phyloP scores from a whole-genome alignment of 2,113 vertebrate genomes.

The Ellobius talpinus region DNA sequence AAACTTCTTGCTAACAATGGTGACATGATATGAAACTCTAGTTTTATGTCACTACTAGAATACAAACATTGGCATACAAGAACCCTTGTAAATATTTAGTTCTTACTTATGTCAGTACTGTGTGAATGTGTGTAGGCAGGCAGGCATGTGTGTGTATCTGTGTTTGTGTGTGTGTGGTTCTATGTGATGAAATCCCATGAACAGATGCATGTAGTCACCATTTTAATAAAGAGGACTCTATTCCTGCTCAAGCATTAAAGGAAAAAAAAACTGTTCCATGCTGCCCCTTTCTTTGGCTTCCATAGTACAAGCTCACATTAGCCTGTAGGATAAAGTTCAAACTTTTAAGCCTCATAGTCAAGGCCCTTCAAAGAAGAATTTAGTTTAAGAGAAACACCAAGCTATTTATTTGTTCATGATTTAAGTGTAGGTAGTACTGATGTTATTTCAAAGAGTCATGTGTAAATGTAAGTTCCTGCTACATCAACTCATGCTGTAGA shows the following conservation, averaged over 20 bases:
- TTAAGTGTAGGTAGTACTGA: neutral
- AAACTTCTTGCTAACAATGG: fast-evolving
- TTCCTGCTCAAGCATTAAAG: neutral
- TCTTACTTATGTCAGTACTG: neutral
- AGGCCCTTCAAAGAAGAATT: neutral
- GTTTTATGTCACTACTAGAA: neutral
- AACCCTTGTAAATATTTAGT: neutral
- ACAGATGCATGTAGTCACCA: neutral
- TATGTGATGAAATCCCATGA: neutral
- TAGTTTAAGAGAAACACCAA: neutral
- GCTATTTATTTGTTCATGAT: neutral
- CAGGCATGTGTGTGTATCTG: neutral
- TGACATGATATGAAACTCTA: neutral
- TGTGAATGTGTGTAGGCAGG: neutral
- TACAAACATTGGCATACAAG: neutral
- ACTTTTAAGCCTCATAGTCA: neutral
- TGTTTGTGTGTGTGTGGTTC: neutral
- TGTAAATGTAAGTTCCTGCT: neutral
- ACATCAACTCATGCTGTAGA: neutral
- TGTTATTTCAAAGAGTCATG: neutral
- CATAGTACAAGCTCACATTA: neutral
- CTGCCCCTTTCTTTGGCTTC: neutral
- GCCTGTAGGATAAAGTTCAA: neutral
- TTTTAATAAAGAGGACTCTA: neutral
- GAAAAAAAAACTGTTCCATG: neutral